Base-by-base conservation (phyloP, 2,113 vertebrate genomes). In the Dolichotis patagonum region DNA sequence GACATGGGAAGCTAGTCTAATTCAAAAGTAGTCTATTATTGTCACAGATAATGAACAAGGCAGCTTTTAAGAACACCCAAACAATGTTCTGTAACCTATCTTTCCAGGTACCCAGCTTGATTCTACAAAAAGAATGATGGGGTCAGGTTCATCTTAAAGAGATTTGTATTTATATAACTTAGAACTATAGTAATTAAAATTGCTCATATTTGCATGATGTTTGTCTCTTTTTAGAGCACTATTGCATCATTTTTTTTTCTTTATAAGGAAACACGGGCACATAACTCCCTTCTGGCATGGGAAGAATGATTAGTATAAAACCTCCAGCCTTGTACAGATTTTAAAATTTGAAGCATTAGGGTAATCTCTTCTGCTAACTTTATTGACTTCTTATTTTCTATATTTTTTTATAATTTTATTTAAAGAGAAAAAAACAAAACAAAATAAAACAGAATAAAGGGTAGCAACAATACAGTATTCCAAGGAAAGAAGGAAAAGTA, bases 11-110 rank as follows among this genome's bases (percentile, higher is more conserved):
- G 94, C 90, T 65, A 91, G 67, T 97, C 63, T 87, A 92, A 85
- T 93, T 85, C 56, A 91, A 84, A 86, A 93, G 87, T 52, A 73
- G 54, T 93, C 95, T 94, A 87, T 97, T 96, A 90, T 88, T 94
- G 67, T 93, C 93, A 96, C 38, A 91, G 94, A 85, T 89, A 94
- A 96, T 58, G 85, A 97, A 82, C 58, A 85, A 92, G 56, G 62
- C 30, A 85, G 77, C 82, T 96, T 94, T 94, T 52, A 30, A 96
- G 97, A 95, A 77, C 71, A 95, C 38, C 67, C 83, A 85, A 67
- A 84, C 43, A 80, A 10, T 73, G 19, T 80, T 88, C 58, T 88
- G 14, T 88, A 52, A 75, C 56, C 63, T 88, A 12, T 85, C 67
- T 91, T 26, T 93, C 43, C 11, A 84, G 67, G 69, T 30, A 96